These are phyloP conservation scores for Bergia sp. DNA, from an alignment of 92 coral and sea anemone genomes.

Conservation along the genomic window DNA sequence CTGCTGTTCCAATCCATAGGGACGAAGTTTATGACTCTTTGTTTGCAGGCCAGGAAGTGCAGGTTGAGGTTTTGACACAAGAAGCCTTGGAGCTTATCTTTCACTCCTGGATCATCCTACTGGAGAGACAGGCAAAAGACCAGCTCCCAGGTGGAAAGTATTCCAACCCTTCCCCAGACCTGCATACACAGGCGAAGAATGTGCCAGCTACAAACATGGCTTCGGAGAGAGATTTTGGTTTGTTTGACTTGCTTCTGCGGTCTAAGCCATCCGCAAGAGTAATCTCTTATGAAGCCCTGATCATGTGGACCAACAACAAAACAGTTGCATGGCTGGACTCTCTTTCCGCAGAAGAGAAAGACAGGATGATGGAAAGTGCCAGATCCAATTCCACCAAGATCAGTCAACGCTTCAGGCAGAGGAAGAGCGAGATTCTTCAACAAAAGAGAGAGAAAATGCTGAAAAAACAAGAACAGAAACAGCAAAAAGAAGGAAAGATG, in stretches of 20 bases:
- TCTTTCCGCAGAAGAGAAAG: conserved; percentile 16
- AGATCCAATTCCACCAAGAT: conserved; percentile 15
- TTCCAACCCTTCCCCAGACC: conserved; percentile 36
- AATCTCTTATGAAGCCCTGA: conserved; percentile 38
- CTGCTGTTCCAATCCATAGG: conserved; percentile 45
- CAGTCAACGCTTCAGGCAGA: conserved; percentile 35
- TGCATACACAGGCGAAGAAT: conserved; percentile 36
- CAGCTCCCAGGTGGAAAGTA: conserved; percentile 31
- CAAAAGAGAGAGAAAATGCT: conserved; percentile 45
- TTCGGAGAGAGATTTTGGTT: conserved; percentile 40
- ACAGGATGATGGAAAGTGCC: conserved; percentile 41
- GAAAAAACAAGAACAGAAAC: conserved; percentile 45
- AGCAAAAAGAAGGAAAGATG: conserved; percentile 44
- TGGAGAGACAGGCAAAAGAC: no score
- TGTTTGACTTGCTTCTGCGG: conserved; percentile 35
- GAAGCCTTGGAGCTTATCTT: conserved; percentile 53
- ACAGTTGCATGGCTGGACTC: conserved; percentile 33
- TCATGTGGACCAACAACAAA: conserved; percentile 52
- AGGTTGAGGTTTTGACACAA: conserved; percentile 51
- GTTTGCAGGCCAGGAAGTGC: conserved; percentile 45
- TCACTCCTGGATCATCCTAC: conserved; percentile 48
- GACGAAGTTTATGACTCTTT: conserved; percentile 46
- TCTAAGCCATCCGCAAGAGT: conserved; percentile 49
- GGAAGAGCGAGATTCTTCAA: conserved; percentile 41
- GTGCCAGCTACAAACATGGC: conserved; percentile 50